Evolutionary conservation across 1,140 invertebrate genomes (phyloP).

Genomic region (Psilanteris sp.): DNA sequence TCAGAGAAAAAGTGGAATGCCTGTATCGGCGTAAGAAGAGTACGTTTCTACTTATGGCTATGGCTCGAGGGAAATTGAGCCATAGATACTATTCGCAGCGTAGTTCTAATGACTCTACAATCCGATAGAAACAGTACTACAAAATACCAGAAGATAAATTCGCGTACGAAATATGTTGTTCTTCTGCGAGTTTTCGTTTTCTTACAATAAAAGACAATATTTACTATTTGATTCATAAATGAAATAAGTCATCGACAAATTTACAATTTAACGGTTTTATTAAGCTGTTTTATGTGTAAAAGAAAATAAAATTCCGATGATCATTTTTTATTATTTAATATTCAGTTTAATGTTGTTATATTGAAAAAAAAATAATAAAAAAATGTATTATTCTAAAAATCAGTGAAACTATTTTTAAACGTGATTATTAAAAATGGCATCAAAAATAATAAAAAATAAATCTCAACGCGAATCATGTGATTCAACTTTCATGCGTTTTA

Average conservation of each 20-base stretch:
- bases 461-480: slow-evolving; percentile 5
- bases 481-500: slow-evolving; percentile 35
- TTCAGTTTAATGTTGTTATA: no score
- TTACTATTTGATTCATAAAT: slow-evolving; percentile 25
- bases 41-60: slow-evolving; percentile 60
- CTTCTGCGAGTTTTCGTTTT: slow-evolving; percentile 36
- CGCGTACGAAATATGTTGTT: slow-evolving; percentile 45
- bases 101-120: slow-evolving; percentile 54
- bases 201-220: slow-evolving; percentile 48
- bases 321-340: no score
- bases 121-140: slow-evolving; percentile 38
- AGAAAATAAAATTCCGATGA: no score
- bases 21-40: slow-evolving; percentile 60
- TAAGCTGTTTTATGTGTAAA: no score
- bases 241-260: slow-evolving; percentile 28
- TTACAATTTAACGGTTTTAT: no score
- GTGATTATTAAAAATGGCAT: no score
- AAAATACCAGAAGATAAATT: slow-evolving; percentile 54
- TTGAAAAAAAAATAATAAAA: no score
- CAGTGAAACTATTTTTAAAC: no score
- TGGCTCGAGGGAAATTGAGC: slow-evolving; percentile 61
- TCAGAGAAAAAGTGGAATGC: slow-evolving; percentile 62
- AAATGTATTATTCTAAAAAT: no score
- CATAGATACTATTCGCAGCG: slow-evolving; percentile 57
- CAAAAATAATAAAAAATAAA: neutral